phyloP scores from a whole-genome alignment of 1,140 invertebrate genomes.

The Trichonephila clavipes region DNA sequence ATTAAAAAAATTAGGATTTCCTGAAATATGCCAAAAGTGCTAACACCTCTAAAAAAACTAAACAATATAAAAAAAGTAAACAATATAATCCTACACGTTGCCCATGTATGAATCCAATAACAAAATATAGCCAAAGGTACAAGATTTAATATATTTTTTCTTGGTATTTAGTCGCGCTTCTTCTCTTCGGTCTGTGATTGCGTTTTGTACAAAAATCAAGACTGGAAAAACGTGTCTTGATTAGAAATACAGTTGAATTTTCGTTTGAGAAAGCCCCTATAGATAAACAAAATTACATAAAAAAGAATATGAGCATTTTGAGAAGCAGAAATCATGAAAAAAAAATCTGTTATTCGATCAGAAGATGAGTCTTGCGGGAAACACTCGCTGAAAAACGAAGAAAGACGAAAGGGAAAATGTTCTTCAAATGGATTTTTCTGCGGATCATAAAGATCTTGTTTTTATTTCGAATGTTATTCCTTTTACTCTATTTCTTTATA shows the following conservation, averaged over 20 bases:
- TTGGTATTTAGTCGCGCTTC: background rate
- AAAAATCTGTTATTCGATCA: slow-evolving; percentile 25
- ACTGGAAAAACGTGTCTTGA: background rate
- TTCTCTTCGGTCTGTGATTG: background rate
- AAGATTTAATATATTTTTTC: background rate
- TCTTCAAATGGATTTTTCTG: slow-evolving; percentile 39
- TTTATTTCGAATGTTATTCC: background rate
- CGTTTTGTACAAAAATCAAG: background rate
- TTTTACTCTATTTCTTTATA: background rate
- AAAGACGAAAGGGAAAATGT: slow-evolving; percentile 17
- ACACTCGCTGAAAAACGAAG: background rate
- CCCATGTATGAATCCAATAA: background rate
- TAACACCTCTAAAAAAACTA: background rate
- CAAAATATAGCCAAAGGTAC: background rate
- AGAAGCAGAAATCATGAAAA: background rate
- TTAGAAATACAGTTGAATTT: background rate
- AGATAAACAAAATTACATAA: background rate
- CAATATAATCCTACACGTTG: background rate
- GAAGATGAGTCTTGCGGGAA: slow-evolving; percentile 35
- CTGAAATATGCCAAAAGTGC: no score
- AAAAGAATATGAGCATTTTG: background rate
- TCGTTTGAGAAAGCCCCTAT: background rate
- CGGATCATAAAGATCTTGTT: background rate
- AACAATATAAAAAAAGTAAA: background rate
- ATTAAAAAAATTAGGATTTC: no score